phyloP scores from a whole-genome alignment of 2,797 vertebrate genomes.

The Tadarida brasiliensis region DNA sequence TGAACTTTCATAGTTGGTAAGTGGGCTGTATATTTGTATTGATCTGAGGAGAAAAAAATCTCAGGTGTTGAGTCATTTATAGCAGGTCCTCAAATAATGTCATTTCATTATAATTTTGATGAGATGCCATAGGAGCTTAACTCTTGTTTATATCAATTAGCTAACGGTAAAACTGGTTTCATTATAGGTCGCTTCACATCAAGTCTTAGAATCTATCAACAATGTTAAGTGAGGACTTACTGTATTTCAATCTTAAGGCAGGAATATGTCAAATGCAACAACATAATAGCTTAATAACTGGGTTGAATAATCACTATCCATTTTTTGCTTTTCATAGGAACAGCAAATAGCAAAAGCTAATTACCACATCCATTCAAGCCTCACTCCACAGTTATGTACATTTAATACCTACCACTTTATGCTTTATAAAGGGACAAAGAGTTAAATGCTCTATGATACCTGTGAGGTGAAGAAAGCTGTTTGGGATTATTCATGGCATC shows the following conservation, averaged over 20 bases:
- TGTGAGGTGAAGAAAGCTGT: constrained; percentile 5
- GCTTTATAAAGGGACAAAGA: not conserved
- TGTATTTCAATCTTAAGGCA: not conserved
- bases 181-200: not conserved
- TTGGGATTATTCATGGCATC: not conserved
- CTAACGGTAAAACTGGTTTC: not conserved
- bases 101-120: not conserved
- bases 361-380: not conserved
- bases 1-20: not conserved
- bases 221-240: not conserved
- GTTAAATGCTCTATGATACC: not conserved
- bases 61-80: not conserved
- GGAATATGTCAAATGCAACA: not conserved
- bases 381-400: not conserved
- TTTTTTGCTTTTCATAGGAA: constrained; percentile 38
- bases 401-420: not conserved
- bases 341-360: not conserved
- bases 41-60: not conserved
- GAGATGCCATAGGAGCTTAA: not conserved
- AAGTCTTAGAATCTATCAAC: not conserved
- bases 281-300: constrained; percentile 29
- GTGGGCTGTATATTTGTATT: not conserved
- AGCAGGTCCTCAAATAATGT: not conserved
- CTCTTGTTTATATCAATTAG: not conserved
- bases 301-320: not conserved